Evolutionary conservation across 2,888 invertebrate genomes (phyloP).

Genomic region (Acleris sparsana): DNA sequence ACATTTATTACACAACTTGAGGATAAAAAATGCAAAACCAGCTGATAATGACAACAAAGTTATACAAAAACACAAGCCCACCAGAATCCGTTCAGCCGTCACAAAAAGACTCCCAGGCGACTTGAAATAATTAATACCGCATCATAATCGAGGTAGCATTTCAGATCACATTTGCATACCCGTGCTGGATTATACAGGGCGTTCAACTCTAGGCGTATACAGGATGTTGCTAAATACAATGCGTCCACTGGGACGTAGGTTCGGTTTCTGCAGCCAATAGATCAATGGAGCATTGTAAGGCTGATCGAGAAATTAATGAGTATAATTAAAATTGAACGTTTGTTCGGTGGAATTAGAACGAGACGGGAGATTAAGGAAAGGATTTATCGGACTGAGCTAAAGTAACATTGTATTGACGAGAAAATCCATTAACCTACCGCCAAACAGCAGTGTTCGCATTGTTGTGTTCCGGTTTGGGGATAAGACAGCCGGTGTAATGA

Average conservation of each 20-base stretch:
- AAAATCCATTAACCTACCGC: no score
- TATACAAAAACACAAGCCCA: neutral
- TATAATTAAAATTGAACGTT: constrained; percentile 13
- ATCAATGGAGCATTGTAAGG: constrained; percentile 28
- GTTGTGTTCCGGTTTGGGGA: no score
- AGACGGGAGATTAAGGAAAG: neutral
- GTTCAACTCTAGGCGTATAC: constrained; percentile 25
- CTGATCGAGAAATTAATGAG: constrained; percentile 34
- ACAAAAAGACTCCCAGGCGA: neutral
- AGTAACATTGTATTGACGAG: no score
- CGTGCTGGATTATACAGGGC: constrained; percentile 31
- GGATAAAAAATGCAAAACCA: no score
- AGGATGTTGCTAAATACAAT: constrained; percentile 47
- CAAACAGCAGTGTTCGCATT: no score
- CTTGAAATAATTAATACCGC: constrained; percentile 25
- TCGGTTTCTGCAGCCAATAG: constrained; percentile 36
- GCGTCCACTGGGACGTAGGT: constrained; percentile 41
- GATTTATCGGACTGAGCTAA: no score
- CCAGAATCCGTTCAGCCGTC: neutral
- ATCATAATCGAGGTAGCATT: constrained; percentile 33
- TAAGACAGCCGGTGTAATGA: no score
- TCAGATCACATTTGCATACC: constrained; percentile 35
- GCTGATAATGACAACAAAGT: neutral
- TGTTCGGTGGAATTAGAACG: neutral
- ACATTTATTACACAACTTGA: no score